phyloP scores from a whole-genome alignment of 2,888 invertebrate genomes.

The Lepidocyrtoides sp. region DNA sequence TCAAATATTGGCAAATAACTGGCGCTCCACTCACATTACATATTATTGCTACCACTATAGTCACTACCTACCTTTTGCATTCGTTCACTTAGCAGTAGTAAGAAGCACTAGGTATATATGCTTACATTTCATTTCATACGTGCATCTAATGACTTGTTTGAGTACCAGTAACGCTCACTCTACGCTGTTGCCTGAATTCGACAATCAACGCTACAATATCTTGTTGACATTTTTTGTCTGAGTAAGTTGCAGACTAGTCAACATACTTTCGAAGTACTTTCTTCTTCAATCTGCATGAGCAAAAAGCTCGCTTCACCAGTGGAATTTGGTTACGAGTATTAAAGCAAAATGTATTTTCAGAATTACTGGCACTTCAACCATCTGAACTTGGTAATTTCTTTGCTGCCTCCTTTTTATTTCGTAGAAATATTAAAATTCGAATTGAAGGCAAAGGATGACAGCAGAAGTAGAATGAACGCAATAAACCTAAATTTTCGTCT shows the following conservation, averaged over 20 bases:
- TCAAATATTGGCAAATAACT: too few species aligned
- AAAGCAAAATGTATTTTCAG: not conserved
- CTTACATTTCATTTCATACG: constrained; percentile 10
- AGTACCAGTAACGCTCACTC: not conserved
- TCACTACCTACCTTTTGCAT: too few species aligned
- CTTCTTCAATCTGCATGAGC: not conserved
- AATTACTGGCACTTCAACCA: not conserved
- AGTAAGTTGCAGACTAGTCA: not conserved
- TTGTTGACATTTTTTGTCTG: constrained; percentile 1
- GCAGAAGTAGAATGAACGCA: not conserved
- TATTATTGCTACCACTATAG: too few species aligned
- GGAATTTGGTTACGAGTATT: not conserved
- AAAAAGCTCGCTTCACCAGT: not conserved
- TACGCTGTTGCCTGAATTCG: too few species aligned
- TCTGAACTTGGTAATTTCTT: not conserved
- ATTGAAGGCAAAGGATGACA: not conserved
- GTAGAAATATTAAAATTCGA: not conserved
- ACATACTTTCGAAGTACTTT: not conserved
- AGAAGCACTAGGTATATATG: too few species aligned
- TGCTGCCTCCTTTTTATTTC: not conserved
- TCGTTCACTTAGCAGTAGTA: too few species aligned
- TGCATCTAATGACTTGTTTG: constrained; percentile 17
- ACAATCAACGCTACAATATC: not conserved
- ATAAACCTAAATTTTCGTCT: not conserved
- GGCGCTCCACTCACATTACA: too few species aligned